Conservation (phyloP, 2,888 invertebrate genomes). For the Lissocephala sabroskyi region DNA sequence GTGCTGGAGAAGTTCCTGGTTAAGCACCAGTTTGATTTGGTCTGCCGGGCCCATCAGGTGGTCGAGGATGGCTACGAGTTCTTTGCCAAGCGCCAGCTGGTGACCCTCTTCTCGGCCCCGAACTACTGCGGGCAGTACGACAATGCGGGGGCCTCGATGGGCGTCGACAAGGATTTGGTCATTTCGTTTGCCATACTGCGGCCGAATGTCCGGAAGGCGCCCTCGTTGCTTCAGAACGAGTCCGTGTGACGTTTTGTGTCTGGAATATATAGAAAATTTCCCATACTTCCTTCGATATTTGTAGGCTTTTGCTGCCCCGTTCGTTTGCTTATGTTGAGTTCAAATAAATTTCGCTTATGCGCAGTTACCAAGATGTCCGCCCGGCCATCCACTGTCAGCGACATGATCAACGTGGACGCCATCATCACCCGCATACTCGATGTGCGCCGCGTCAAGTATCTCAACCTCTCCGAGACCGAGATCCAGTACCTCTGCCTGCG, state of each 20-base stretch:
- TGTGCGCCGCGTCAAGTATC: background rate
- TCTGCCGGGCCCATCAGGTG: constrained; percentile 98
- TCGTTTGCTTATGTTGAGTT: too few relatives aligned
- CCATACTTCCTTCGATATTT: too few relatives aligned
- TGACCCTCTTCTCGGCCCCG: constrained; percentile 84
- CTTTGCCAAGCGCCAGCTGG: constrained; percentile 94
- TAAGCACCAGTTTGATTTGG: constrained; percentile 97
- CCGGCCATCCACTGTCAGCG: background rate
- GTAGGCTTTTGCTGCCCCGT: too few relatives aligned
- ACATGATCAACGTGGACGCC: background rate
- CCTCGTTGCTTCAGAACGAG: background rate
- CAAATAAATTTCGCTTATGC: too few relatives aligned
- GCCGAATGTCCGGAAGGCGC: background rate
- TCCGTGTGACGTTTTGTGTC: too few relatives aligned
- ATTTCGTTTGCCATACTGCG: constrained; percentile 81
- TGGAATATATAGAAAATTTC: background rate
- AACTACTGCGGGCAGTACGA: constrained; percentile 87
- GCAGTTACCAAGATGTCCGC: background rate
- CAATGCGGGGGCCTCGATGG: constrained; percentile 94
- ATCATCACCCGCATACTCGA: background rate
- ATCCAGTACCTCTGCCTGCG: constrained; percentile 96
- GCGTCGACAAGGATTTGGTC: constrained; percentile 96
- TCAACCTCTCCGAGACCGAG: background rate
- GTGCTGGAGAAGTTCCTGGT: constrained; percentile 73
- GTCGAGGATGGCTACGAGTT: constrained; percentile 98